Percentiles rank a stretch among this genome's conserved stretches.
phyloP scores from a whole-genome alignment of 2,888 invertebrate species.

The Tromatobia lineatoria region DNA sequence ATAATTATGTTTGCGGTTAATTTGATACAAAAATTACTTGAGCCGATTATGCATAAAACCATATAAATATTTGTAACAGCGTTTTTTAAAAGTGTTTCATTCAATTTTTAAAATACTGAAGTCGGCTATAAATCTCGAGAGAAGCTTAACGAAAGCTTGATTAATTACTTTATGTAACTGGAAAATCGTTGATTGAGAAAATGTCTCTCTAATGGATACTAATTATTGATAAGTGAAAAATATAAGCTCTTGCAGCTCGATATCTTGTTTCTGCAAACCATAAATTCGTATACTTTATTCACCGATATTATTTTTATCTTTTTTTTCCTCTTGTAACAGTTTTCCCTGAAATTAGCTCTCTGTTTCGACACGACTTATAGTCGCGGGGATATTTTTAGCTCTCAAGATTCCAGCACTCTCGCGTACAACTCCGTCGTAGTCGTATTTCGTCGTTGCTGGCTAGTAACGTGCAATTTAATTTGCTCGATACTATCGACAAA shows the following conservation, averaged over 20 bases:
- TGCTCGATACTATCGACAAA: constrained; percentile 62
- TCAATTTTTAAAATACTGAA: neutral
- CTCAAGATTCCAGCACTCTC: constrained; percentile 17
- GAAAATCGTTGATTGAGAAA: neutral
- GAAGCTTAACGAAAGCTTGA: neutral
- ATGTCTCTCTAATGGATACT: neutral
- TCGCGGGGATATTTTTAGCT: constrained; percentile 39
- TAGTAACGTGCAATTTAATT: constrained; percentile 65
- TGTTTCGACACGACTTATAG: neutral
- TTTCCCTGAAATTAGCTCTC: neutral
- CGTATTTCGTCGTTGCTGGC: constrained; percentile 28
- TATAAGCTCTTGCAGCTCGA: neutral
- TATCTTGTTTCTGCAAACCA: neutral
- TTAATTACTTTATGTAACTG: neutral
- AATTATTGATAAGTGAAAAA: constrained; percentile 16
- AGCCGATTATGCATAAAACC: too few relatives aligned
- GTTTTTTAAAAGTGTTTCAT: too few relatives aligned
- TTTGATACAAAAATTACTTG: too few relatives aligned
- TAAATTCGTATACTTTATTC: neutral
- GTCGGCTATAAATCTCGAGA: neutral
- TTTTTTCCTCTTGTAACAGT: constrained; percentile 12
- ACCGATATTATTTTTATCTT: neutral
- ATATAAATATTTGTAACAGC: too few relatives aligned
- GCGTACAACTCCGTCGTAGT: constrained; percentile 15
- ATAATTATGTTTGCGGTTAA: too few relatives aligned